Percentiles rank a stretch among this genome's conserved stretches.
phyloP scores from a whole-genome alignment of 2,797 vertebrate species.

The Tragopan temminckii region DNA sequence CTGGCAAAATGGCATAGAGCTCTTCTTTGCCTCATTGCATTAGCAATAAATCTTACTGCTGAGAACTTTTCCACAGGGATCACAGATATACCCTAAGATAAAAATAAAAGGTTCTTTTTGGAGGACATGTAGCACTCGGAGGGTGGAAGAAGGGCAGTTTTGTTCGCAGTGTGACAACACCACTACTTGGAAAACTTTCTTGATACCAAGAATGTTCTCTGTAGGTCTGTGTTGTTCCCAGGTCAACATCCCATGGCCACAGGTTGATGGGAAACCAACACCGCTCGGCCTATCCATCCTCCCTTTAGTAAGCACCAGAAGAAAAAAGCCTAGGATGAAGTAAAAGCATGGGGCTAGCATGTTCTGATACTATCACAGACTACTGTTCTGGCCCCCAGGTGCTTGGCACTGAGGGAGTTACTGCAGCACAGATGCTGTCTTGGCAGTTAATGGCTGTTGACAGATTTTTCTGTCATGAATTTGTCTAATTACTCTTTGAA shows the following conservation, averaged over 20 bases:
- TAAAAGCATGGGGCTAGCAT: neutral
- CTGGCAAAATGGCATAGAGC: neutral
- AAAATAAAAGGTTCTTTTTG: neutral
- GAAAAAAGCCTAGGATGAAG: neutral
- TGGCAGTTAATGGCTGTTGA: neutral
- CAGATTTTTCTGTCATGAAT: constrained; percentile 24
- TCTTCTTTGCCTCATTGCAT: neutral
- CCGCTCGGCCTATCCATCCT: neutral
- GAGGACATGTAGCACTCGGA: too few species aligned
- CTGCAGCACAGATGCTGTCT: neutral
- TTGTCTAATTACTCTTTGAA: constrained; percentile 20
- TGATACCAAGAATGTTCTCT: neutral
- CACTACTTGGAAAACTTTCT: neutral
- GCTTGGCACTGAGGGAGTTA: neutral
- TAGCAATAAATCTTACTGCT: neutral
- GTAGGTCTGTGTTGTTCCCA: neutral
- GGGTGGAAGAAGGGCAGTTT: neutral
- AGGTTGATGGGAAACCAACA: neutral
- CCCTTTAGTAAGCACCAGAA: neutral
- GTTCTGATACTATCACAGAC: neutral
- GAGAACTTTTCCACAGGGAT: neutral
- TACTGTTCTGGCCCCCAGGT: neutral
- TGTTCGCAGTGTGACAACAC: neutral
- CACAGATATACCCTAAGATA: neutral
- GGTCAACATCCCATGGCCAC: neutral